Percentiles rank a stretch among this genome's conserved stretches.
These are phyloP conservation scores for Theristicus caerulescens DNA, from an alignment of 2,113 vertebrate species.

Conservation along the genomic window DNA sequence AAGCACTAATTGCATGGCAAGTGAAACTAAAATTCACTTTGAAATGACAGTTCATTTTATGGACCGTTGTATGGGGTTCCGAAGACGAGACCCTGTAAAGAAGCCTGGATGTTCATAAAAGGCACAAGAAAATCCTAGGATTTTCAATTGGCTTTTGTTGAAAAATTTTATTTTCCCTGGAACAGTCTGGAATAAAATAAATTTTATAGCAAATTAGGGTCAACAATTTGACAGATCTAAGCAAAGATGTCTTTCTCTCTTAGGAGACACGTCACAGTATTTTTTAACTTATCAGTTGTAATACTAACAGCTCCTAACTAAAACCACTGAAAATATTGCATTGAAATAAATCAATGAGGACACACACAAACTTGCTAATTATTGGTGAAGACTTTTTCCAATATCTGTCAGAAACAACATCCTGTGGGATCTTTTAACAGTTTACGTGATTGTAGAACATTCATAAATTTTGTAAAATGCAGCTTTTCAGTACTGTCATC, in stretches of 20 bases:
- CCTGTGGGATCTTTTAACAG: neutral
- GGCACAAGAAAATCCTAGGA: neutral
- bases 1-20: neutral
- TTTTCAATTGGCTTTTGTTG: neutral
- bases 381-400: neutral
- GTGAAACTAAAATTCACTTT: neutral
- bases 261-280: neutral
- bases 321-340: neutral
- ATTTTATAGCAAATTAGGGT: neutral
- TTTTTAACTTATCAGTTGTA: neutral
- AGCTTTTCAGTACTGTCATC: constrained; percentile 14
- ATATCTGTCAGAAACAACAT: neutral
- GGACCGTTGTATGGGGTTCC: neutral
- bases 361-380: neutral
- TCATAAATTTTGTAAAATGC: neutral
- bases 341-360: neutral
- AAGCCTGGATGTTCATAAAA: neutral
- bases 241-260: neutral
- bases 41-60: neutral
- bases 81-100: neutral
- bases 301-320: neutral
- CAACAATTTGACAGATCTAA: neutral
- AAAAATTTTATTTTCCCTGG: neutral
- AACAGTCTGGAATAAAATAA: neutral
- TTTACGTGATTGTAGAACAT: neutral